phyloP scores from a whole-genome alignment of 37 sponge, comb jelly and placozoan genomes.

The Eunapius fragilis region DNA sequence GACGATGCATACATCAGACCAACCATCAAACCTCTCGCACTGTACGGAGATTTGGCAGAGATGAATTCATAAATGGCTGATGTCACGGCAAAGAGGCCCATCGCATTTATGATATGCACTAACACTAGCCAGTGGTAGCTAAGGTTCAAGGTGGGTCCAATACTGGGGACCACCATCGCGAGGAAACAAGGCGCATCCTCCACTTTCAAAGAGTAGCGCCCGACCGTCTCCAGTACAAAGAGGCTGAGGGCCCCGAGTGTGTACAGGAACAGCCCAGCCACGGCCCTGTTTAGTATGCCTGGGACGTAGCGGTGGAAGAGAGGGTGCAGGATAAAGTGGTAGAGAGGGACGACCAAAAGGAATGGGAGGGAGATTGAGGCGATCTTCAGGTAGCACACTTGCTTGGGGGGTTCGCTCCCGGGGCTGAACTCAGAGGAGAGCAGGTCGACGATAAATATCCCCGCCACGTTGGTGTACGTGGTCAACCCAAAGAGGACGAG shows the following conservation, averaged over 20 bases:
- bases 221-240: not conserved
- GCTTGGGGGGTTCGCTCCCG: not conserved
- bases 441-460: not conserved
- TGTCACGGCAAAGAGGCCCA: not conserved
- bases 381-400: not conserved
- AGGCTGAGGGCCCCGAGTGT: not conserved
- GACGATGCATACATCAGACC: not conserved
- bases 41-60: not conserved
- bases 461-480: not conserved
- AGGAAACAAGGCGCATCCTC: not conserved
- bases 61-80: not conserved
- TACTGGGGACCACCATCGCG: not conserved
- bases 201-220: not conserved
- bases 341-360: not conserved
- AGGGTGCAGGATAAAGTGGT: not conserved
- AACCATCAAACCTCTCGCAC: not conserved
- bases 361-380: not conserved
- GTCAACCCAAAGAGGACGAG: not conserved
- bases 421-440: not conserved
- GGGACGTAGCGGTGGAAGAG: not conserved
- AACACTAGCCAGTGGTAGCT: not conserved
- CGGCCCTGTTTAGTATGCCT: not conserved
- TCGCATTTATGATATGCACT: not conserved
- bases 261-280: not conserved
- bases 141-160: not conserved